phyloP scores from a whole-genome alignment of 2,797 vertebrate species.

The Phyllotis vaccarum region DNA sequence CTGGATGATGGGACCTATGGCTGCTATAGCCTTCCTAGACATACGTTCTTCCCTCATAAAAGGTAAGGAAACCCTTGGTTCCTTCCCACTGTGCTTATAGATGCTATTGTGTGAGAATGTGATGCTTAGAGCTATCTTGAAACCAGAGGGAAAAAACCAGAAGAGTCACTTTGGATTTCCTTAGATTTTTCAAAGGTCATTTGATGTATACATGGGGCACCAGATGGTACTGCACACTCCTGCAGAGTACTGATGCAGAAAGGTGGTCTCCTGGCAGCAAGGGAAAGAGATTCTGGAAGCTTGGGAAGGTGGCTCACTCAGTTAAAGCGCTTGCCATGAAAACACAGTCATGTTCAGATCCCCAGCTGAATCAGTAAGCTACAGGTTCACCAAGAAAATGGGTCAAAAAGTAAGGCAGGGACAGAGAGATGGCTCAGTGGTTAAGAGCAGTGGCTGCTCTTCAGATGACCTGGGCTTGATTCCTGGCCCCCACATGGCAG shows the following conservation, averaged over 20 bases:
- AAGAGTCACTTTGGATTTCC: background rate
- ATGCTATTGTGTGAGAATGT: background rate
- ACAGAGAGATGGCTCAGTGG: background rate
- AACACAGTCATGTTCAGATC: background rate
- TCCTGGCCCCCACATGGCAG: background rate
- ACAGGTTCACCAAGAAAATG: background rate
- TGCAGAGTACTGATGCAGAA: background rate
- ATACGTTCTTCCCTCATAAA: background rate
- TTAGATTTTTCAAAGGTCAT: background rate
- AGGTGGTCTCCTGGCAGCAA: background rate
- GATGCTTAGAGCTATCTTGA: background rate
- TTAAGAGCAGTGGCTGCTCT: background rate
- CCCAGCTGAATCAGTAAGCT: background rate
- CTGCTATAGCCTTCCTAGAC: background rate
- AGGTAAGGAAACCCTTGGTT: background rate
- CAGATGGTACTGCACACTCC: fast-evolving
- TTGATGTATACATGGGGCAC: background rate
- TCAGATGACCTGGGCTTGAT: background rate
- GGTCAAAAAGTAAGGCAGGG: background rate
- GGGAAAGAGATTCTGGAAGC: background rate
- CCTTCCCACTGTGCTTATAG: background rate
- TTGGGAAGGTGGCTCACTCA: background rate
- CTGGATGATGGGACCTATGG: background rate
- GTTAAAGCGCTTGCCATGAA: background rate
- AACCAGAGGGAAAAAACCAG: background rate